Percentiles rank a stretch among this genome's conserved stretches.
phyloP scores from a whole-genome alignment of 2,888 invertebrate species.

The Keiferia lycopersicella region DNA sequence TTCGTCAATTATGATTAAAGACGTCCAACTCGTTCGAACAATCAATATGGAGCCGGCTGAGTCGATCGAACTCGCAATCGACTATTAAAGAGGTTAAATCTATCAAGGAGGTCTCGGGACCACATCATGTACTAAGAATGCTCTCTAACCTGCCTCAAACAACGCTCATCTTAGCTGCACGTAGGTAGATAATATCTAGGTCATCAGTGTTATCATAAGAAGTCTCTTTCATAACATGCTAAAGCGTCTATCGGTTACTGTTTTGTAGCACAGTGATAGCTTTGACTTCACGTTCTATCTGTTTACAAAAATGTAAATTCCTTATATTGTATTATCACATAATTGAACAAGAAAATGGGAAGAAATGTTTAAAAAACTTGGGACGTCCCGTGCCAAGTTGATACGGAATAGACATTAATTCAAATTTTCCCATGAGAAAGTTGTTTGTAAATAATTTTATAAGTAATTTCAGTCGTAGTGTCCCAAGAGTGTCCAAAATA shows the following conservation, averaged over 20 bases:
- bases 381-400: too few relatives aligned
- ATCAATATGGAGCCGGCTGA: slow-evolving; percentile 17
- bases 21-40: slow-evolving; percentile 23
- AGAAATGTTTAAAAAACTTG: too few relatives aligned
- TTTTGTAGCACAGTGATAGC: neutral
- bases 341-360: too few relatives aligned
- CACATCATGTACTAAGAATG: neutral
- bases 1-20: slow-evolving; percentile 18
- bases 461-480: too few relatives aligned
- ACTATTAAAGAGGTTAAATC: slow-evolving; percentile 23
- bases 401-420: too few relatives aligned
- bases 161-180: neutral
- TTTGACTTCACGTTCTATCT: neutral
- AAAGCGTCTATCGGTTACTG: neutral
- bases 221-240: neutral
- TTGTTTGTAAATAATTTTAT: too few relatives aligned
- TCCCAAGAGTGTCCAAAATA: too few relatives aligned
- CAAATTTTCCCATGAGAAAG: too few relatives aligned
- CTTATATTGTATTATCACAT: too few relatives aligned
- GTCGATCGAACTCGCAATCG: slow-evolving; percentile 16
- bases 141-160: neutral
- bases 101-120: slow-evolving; percentile 8
- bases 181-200: slow-evolving; percentile 2
- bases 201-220: neutral
- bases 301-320: too few relatives aligned